Evolutionary conservation across 2,888 invertebrate genomes (phyloP), one percentile per base, ranked within the genome.

Genomic region (Drosophila ustulata): DNA sequence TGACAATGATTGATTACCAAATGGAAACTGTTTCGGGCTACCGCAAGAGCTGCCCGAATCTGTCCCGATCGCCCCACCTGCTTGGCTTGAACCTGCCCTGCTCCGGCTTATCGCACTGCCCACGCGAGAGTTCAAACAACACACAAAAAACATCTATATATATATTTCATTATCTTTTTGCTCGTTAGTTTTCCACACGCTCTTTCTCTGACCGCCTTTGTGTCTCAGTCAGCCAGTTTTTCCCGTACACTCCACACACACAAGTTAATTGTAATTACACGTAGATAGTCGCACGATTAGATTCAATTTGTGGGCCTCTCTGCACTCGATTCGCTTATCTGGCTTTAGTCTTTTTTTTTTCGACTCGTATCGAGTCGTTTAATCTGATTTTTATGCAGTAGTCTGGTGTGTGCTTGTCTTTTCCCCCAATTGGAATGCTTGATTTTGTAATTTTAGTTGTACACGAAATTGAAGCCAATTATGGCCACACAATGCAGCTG

Each of bases 1-100:
- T 90, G 90, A 90, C 91, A 90, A 89, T 90, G 90, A 90, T 90
- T 90, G 91, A 90, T 90, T 90, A 89, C 87, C 71, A 78, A 68
- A 74, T 72, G 83, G 74, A 76, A 79, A 88, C 86, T 76, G 76
- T 74, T 75, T 61, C 62, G 75, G 70, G 66, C 69, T 73, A 75
- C 72, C 75, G 71, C 82, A 73, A 72, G 57, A 69, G 80, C 72
- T 51, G 41, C 4, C 58, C 68, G 67, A 71, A 77, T 45, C 65
- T 47, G 8, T 43, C 30, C 47, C 39, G 26, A 46, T 67, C 37
- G n/a, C 66, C 47, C 64, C 64, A 73, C 61, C 71, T 72, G 74
- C 66, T 64, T 2, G 18, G 49, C 47, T 28, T 50, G 64, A 66
- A 68, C 66, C 78, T 71, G 77, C 77, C 45, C 37, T 6, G 43